Evolutionary conservation across 2,797 vertebrate genomes (phyloP).

Genomic region (Onychomys arenicola): DNA sequence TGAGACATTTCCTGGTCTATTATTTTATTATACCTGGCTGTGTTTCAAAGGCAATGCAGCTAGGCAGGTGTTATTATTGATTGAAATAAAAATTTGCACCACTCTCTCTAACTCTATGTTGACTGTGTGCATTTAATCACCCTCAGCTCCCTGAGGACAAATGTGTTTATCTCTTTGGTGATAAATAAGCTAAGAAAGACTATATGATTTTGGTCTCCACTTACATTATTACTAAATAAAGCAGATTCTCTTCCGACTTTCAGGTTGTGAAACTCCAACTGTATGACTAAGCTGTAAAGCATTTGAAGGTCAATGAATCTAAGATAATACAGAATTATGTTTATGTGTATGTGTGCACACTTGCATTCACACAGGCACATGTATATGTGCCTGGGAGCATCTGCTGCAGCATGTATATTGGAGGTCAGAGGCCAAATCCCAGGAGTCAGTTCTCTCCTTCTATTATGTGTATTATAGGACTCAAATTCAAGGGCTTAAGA

Average conservation of each 20-base stretch:
- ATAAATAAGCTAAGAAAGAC: slow-evolving; percentile 65
- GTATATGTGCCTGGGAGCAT: neutral
- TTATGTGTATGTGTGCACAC: neutral
- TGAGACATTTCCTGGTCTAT: slow-evolving; percentile 40
- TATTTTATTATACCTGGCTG: slow-evolving; percentile 62
- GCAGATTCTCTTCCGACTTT: slow-evolving; percentile 46
- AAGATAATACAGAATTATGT: slow-evolving; percentile 27
- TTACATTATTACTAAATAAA: slow-evolving; percentile 54
- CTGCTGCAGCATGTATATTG: neutral
- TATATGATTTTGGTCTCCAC: neutral
- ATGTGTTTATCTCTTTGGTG: slow-evolving; percentile 54
- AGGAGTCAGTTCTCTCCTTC: neutral
- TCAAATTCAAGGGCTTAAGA: neutral
- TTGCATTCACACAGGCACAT: too few species aligned
- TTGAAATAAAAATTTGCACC: slow-evolving; percentile 58
- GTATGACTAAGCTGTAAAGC: slow-evolving; percentile 35
- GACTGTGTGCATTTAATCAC: neutral
- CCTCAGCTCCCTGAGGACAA: neutral
- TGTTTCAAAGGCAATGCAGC: slow-evolving; percentile 57
- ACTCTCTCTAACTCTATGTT: neutral
- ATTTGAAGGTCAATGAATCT: slow-evolving; percentile 56
- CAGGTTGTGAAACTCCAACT: slow-evolving; percentile 56
- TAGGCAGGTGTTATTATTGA: slow-evolving; percentile 70
- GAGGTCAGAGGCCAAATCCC: neutral
- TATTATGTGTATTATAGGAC: neutral